These are phyloP conservation scores for Ectropis crepuscularia DNA, from an alignment of 2,888 invertebrate species.

Conservation along the genomic window DNA sequence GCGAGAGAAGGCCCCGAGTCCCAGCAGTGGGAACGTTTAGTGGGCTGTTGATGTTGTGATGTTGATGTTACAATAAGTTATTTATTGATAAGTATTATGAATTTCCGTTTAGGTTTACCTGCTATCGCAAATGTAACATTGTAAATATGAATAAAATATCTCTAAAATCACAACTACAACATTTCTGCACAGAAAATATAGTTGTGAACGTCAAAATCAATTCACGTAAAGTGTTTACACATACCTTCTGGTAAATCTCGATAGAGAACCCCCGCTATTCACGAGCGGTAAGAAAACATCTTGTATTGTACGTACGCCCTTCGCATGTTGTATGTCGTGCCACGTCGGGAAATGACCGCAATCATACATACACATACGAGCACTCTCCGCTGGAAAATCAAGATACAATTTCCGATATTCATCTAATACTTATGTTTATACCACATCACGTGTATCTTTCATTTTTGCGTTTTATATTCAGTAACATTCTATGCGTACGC, in stretches of 20 bases:
- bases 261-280: constrained; percentile 52
- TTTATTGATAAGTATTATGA: no score
- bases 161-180: no score
- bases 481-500: constrained; percentile 5
- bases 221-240: not conserved
- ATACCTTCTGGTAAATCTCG: constrained; percentile 58
- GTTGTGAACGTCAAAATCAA: not conserved
- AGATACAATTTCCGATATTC: constrained; percentile 66
- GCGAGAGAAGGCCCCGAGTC: no score
- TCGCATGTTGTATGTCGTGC: constrained; percentile 43
- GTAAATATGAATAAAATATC: no score
- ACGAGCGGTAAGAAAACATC: constrained; percentile 58
- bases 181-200: not conserved
- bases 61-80: no score
- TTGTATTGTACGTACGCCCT: constrained; percentile 46
- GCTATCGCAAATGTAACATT: no score
- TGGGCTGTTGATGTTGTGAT: no score
- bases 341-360: constrained; percentile 65
- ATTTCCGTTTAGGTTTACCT: no score
- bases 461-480: constrained; percentile 30
- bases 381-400: constrained; percentile 69
- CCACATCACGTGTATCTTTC: constrained; percentile 35
- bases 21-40: no score
- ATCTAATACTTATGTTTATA: constrained; percentile 52
- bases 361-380: constrained; percentile 58